A percentile compares a stretch with the other conserved stretches of the same genome.
Conservation (phyloP, 2,797 vertebrate genomes). For the Notamacropus eugenii region DNA sequence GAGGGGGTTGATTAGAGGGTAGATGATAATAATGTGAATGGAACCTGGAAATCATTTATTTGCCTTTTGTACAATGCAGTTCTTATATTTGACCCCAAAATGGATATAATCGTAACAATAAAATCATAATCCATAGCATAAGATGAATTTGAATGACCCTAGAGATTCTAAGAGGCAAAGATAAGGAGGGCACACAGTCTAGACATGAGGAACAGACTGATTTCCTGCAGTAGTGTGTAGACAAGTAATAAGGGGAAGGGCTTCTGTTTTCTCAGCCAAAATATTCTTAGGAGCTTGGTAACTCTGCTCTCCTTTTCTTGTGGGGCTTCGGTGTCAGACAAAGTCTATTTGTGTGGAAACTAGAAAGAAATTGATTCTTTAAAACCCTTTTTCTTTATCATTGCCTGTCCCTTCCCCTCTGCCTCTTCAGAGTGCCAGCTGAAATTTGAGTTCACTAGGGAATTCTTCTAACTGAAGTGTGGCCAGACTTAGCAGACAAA, state of each 20-base stretch:
- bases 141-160: not conserved
- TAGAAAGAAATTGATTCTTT: slow-evolving; percentile 37
- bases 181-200: not conserved
- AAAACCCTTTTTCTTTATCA: slow-evolving; percentile 37
- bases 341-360: not conserved
- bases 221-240: slow-evolving; percentile 12
- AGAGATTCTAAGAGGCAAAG: not conserved
- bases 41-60: slow-evolving; percentile 83
- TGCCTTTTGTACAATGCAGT: slow-evolving; percentile 80
- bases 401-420: slow-evolving; percentile 12
- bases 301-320: slow-evolving; percentile 57
- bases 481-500: not conserved
- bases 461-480: slow-evolving; percentile 39
- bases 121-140: slow-evolving; percentile 85
- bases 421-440: not conserved
- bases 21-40: slow-evolving; percentile 76
- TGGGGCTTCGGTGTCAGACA: slow-evolving; percentile 30
- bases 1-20: slow-evolving; percentile 70
- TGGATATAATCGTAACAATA: slow-evolving; percentile 83
- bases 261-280: not conserved
- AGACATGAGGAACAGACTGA: not conserved
- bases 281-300: slow-evolving; percentile 29
- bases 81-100: slow-evolving; percentile 86
- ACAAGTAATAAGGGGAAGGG: slow-evolving; percentile 47
- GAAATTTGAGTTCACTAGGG: not conserved